phyloP scores from a whole-genome alignment of 2,888 invertebrate genomes.

The Lycaena phlaeas region DNA sequence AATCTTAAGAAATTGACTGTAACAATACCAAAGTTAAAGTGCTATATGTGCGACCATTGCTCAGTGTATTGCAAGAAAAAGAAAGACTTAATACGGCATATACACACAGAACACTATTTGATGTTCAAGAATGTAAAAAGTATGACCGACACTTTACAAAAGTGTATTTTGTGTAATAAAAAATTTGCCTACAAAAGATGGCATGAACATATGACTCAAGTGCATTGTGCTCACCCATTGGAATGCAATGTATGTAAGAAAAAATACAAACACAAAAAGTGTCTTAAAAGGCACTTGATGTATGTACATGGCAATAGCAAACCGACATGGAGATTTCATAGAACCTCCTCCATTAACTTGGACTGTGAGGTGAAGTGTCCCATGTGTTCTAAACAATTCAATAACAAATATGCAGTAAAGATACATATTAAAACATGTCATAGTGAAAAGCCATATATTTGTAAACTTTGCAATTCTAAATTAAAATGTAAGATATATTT shows the following conservation, averaged over 20 bases:
- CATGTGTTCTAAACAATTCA: constrained; percentile 21
- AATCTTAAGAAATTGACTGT: background rate
- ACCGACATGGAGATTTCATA: constrained; percentile 11
- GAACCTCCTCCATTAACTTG: no score
- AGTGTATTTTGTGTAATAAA: constrained; percentile 21
- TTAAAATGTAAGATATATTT: constrained; percentile 28
- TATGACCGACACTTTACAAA: constrained; percentile 9
- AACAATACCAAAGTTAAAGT: background rate
- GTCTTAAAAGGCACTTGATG: constrained; percentile 18
- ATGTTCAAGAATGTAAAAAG: background rate
- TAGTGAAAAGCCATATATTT: constrained; percentile 18
- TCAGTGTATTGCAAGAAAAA: background rate
- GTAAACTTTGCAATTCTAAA: constrained; percentile 26
- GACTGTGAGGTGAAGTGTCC: constrained; percentile 23
- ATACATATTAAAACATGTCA: constrained; percentile 29
- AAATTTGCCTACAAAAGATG: constrained; percentile 22
- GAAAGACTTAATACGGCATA: background rate
- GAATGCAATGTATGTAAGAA: constrained; percentile 16
- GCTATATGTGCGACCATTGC: background rate
- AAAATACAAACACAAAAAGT: constrained; percentile 19
- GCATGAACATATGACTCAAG: constrained; percentile 23
- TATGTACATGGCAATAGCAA: constrained; percentile 13
- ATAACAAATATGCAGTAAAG: constrained; percentile 16
- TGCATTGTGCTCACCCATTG: constrained; percentile 15
- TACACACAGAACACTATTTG: background rate